Percentiles rank a stretch among this genome's conserved stretches.
phyloP scores from a whole-genome alignment of 2,888 invertebrate genomes.

The Meganola albula region DNA sequence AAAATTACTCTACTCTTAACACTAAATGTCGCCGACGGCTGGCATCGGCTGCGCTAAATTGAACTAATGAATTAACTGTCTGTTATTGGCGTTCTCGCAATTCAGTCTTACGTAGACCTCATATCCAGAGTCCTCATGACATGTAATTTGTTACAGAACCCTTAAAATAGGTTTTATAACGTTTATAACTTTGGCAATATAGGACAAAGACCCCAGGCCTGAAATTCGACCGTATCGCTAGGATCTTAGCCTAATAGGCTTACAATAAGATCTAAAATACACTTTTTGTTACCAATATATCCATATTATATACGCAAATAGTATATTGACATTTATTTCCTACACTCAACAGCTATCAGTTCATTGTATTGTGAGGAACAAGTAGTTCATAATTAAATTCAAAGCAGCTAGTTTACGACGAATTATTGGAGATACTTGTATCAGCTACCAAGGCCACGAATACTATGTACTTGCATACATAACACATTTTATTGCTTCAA shows the following conservation, averaged over 20 bases:
- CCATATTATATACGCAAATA: too few species aligned
- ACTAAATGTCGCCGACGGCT: conserved; percentile 13
- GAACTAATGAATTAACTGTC: conserved; percentile 31
- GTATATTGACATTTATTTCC: too few species aligned
- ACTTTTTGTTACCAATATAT: too few species aligned
- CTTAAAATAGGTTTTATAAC: conserved; percentile 21
- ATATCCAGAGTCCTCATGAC: conserved; percentile 15
- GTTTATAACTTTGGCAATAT: conserved; percentile 31
- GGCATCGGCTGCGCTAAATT: conserved; percentile 25
- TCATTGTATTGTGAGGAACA: too few species aligned
- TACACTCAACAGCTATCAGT: too few species aligned
- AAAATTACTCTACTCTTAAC: conserved; percentile 25
- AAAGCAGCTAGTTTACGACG: too few species aligned
- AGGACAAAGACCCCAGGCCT: too few species aligned
- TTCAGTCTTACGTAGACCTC: conserved; percentile 35
- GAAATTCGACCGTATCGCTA: too few species aligned
- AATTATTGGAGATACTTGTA: conserved; percentile 33
- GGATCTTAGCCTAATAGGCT: too few species aligned
- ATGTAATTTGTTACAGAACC: conserved; percentile 17
- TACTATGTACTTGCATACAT: conserved; percentile 33
- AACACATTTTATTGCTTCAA: conserved; percentile 39
- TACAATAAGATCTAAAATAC: too few species aligned
- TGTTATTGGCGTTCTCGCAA: conserved; percentile 23
- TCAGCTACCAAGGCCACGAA: conserved; percentile 43
- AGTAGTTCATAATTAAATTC: too few species aligned